Evolutionary conservation across 1,140 invertebrate species (phyloP).

Genomic region (Ctenoplectra terminalis): DNA sequence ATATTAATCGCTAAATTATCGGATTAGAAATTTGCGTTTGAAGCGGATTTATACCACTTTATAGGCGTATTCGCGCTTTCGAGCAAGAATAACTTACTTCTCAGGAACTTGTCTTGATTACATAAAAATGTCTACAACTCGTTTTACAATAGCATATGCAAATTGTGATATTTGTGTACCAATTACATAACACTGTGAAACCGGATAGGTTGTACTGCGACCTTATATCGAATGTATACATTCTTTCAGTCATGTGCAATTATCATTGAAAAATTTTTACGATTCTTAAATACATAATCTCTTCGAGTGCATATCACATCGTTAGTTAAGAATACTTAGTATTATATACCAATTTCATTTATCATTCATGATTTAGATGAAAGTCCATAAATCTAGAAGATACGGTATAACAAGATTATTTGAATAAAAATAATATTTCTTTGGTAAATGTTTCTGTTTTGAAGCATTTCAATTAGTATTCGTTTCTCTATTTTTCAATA

Average conservation of each 20-base stretch:
- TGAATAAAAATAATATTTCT: neutral
- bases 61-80: neutral
- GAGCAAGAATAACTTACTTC: neutral
- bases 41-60: neutral
- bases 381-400: neutral
- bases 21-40: neutral
- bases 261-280: neutral
- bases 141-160: slow-evolving; percentile 21
- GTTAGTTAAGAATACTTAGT: neutral
- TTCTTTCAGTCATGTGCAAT: neutral
- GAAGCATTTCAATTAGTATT: neutral
- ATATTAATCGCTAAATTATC: too few relatives aligned
- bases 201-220: slow-evolving; percentile 3
- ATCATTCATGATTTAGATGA: neutral
- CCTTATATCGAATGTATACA: neutral
- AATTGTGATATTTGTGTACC: slow-evolving; percentile 16
- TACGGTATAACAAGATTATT: neutral
- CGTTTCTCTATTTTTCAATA: too few relatives aligned
- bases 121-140: slow-evolving; percentile 20
- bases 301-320: neutral
- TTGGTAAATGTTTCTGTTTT: too few relatives aligned
- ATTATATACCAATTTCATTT: slow-evolving; percentile 1
- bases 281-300: neutral
- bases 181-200: slow-evolving; percentile 25
- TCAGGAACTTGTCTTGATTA: slow-evolving; percentile 16